Conservation (phyloP, 2,888 invertebrate genomes). For the Hoplodrina blanda region DNA sequence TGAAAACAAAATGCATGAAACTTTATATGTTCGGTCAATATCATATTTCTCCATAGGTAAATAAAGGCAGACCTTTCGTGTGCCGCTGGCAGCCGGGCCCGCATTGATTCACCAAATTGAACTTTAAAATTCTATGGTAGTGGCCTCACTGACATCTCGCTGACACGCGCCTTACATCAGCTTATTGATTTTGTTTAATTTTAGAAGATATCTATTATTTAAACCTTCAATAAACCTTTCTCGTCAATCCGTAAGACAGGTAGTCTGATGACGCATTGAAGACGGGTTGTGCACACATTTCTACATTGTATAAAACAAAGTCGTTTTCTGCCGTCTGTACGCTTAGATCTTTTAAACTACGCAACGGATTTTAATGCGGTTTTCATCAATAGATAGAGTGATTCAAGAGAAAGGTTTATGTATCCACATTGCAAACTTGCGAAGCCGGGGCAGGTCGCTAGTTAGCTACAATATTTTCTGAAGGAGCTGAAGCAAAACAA, state of each 20-base stretch:
- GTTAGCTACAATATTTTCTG: background rate
- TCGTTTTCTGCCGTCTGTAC: too few species aligned
- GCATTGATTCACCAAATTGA: conserved; percentile 75
- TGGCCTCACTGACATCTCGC: conserved; percentile 66
- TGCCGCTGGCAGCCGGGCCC: conserved; percentile 15
- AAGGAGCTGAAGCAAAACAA: background rate
- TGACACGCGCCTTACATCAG: conserved; percentile 65
- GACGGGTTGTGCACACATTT: background rate
- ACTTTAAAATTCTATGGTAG: conserved; percentile 73
- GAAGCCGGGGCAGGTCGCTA: too few species aligned
- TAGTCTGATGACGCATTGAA: conserved; percentile 20
- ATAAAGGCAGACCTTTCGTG: conserved; percentile 59
- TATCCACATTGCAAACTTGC: too few species aligned
- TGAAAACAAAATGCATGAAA: conserved; percentile 15
- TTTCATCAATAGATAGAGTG: too few species aligned
- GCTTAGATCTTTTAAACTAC: too few species aligned
- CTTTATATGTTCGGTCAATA: conserved; percentile 15
- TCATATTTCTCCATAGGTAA: conserved; percentile 30
- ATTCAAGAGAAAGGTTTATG: too few species aligned
- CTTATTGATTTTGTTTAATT: conserved; percentile 65
- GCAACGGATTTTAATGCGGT: too few species aligned
- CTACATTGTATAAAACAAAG: too few species aligned
- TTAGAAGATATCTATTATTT: conserved; percentile 39
- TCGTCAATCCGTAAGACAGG: conserved; percentile 8
- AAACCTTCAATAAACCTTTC: conserved; percentile 25